A percentile compares a stretch with the other conserved stretches of the same genome.
Conservation (phyloP, 1,140 invertebrate genomes). For the Pseudomyrmex flavicornis region DNA sequence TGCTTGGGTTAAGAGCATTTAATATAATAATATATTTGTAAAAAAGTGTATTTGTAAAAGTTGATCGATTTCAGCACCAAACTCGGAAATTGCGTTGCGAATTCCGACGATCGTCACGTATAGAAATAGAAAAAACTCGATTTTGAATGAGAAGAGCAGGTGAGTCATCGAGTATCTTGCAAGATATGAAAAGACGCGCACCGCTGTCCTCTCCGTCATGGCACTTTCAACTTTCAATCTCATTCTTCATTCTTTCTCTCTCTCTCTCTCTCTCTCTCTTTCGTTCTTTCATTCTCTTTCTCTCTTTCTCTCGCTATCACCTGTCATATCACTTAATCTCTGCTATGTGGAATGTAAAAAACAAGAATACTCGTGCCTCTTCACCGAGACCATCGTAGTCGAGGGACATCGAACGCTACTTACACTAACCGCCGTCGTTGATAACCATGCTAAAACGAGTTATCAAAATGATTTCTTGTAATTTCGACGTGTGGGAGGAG, state of each 20-base stretch:
- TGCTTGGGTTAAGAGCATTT: background rate
- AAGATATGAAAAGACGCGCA: slow-evolving; percentile 59
- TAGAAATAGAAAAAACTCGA: slow-evolving; percentile 38
- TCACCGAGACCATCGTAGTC: slow-evolving; percentile 10
- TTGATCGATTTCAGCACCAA: slow-evolving; percentile 22
- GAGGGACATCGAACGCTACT: background rate
- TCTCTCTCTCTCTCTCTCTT: slow-evolving; percentile 2
- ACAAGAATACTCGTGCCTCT: slow-evolving; percentile 64
- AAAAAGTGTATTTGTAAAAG: slow-evolving; percentile 12
- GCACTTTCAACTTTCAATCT: slow-evolving; percentile 41
- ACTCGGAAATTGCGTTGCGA: slow-evolving; percentile 28
- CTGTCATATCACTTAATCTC: slow-evolving; percentile 9
- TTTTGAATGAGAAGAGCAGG: slow-evolving; percentile 60
- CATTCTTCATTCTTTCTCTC: slow-evolving; percentile 2
- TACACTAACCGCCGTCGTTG: slow-evolving; percentile 1
- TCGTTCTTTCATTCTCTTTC: slow-evolving; percentile 26
- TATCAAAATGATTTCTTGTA: slow-evolving; percentile 2
- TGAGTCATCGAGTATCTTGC: slow-evolving; percentile 60
- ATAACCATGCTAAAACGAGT: slow-evolving; percentile 35
- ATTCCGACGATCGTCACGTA: slow-evolving; percentile 39
- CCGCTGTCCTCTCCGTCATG: slow-evolving; percentile 65
- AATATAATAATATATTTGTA: too few relatives aligned
- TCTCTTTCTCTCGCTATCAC: slow-evolving; percentile 29
- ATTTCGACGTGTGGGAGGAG: background rate
- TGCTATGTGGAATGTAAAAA: slow-evolving; percentile 71